These are phyloP conservation scores for Sicus ferrugineus DNA, from an alignment of 2,888 invertebrate species.

Conservation along the genomic window DNA sequence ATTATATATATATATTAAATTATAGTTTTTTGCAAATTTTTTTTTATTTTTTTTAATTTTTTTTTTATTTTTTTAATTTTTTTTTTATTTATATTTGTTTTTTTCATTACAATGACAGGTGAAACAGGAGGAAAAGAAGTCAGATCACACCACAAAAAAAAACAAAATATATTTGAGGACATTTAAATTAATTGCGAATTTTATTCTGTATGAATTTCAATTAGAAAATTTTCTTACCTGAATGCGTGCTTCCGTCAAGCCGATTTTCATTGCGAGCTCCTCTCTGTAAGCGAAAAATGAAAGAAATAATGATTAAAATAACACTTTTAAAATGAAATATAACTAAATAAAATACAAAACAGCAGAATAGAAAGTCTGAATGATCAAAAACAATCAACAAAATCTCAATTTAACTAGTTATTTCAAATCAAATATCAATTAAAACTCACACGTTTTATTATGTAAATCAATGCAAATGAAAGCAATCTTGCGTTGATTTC, in stretches of 20 bases:
- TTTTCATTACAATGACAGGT: too few relatives aligned
- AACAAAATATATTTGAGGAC: background rate
- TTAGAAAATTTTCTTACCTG: constrained; percentile 78
- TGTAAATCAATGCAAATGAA: background rate
- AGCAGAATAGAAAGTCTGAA: background rate
- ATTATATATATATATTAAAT: too few relatives aligned
- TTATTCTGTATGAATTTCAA: too few relatives aligned
- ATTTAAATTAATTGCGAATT: background rate
- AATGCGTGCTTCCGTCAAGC: constrained; percentile 91
- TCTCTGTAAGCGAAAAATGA: constrained; percentile 72
- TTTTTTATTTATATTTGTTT: background rate
- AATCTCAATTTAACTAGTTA: background rate
- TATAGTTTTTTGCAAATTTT: background rate
- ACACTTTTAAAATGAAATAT: background rate
- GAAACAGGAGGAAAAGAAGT: too few relatives aligned
- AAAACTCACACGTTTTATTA: background rate
- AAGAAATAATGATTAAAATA: background rate
- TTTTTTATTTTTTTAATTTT: background rate
- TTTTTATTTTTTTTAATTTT: background rate
- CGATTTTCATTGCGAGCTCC: constrained; percentile 94
- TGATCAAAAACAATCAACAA: constrained; percentile 4
- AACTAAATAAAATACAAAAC: background rate
- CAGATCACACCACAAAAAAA: too few relatives aligned
- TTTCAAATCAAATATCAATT: background rate
- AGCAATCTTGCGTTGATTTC: background rate